A percentile compares a stretch with the other conserved stretches of the same genome.
Evolutionary conservation across 23 tunicate species (phyloP).

Genomic region (Ascidia mentula): DNA sequence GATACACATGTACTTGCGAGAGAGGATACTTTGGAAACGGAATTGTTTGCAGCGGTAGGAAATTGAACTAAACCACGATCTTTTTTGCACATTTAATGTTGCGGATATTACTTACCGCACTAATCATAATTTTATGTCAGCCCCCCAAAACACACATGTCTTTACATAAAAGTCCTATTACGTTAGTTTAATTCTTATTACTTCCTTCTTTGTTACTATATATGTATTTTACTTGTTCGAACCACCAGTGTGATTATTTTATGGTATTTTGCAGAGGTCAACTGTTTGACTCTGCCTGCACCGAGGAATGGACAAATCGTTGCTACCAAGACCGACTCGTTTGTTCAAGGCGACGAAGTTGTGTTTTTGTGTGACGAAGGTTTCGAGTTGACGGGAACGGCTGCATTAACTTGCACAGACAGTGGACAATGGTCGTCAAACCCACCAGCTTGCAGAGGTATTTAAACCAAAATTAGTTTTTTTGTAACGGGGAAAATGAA

Average conservation of each 20-base stretch:
- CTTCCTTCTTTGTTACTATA: too few species aligned
- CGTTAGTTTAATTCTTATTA: too few species aligned
- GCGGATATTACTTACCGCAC: too few species aligned
- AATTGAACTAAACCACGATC: neutral
- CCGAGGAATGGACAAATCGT: neutral
- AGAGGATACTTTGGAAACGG: constrained; percentile 22
- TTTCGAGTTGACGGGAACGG: neutral
- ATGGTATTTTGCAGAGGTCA: neutral
- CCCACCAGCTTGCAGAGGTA: neutral
- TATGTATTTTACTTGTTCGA: too few species aligned
- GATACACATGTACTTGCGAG: constrained; percentile 25
- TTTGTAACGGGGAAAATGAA: too few species aligned
- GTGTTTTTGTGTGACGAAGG: neutral
- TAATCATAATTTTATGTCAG: too few species aligned
- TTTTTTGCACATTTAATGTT: too few species aligned
- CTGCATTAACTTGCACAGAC: neutral
- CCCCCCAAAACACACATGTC: too few species aligned
- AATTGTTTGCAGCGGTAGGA: constrained; percentile 32
- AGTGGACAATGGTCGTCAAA: neutral
- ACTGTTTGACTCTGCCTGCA: neutral
- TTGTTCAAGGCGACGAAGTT: neutral
- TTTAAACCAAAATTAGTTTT: too few species aligned
- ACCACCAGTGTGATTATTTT: too few species aligned
- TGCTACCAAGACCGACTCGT: neutral
- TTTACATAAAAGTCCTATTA: too few species aligned